Evolutionary conservation across 1,140 invertebrate genomes (phyloP).

Genomic region (Zaprionus lachaisei): DNA sequence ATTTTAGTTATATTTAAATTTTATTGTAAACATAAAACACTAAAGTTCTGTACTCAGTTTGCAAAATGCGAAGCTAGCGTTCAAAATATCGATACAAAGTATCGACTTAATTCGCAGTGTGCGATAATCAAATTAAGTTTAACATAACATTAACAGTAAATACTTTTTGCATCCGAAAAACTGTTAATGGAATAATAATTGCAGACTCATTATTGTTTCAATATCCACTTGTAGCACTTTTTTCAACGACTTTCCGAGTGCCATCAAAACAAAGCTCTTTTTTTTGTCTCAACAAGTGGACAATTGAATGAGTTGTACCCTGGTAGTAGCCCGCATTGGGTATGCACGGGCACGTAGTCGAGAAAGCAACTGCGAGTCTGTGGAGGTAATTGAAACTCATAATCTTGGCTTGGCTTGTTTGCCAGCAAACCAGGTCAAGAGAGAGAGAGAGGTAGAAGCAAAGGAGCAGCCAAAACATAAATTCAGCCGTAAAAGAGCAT

Average conservation of each 20-base stretch:
- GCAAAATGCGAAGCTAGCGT: too few species aligned
- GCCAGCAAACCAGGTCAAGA: slow-evolving; percentile 10
- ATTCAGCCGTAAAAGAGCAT: slow-evolving; percentile 81
- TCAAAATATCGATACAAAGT: not conserved
- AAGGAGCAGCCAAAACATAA: slow-evolving; percentile 60
- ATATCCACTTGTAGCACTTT: not conserved
- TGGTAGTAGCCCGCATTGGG: slow-evolving; percentile 6
- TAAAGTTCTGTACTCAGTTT: too few species aligned
- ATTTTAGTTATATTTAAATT: too few species aligned
- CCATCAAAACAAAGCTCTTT: not conserved
- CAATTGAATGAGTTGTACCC: slow-evolving; percentile 8
- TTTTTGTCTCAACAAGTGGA: slow-evolving; percentile 16
- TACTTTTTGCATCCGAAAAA: not conserved
- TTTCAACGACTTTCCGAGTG: not conserved
- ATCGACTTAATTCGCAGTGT: not conserved
- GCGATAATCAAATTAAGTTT: not conserved
- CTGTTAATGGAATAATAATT: not conserved
- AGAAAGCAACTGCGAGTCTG: slow-evolving; percentile 25
- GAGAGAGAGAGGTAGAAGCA: not conserved
- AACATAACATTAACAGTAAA: not conserved
- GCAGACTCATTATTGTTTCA: not conserved
- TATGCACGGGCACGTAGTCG: slow-evolving; percentile 17
- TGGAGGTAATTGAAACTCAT: slow-evolving; percentile 70
- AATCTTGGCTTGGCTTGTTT: slow-evolving; percentile 48
- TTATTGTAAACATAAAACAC: not conserved